Conservation (phyloP, 2,888 invertebrate genomes). For the Zaprionus bogoriensis region DNA sequence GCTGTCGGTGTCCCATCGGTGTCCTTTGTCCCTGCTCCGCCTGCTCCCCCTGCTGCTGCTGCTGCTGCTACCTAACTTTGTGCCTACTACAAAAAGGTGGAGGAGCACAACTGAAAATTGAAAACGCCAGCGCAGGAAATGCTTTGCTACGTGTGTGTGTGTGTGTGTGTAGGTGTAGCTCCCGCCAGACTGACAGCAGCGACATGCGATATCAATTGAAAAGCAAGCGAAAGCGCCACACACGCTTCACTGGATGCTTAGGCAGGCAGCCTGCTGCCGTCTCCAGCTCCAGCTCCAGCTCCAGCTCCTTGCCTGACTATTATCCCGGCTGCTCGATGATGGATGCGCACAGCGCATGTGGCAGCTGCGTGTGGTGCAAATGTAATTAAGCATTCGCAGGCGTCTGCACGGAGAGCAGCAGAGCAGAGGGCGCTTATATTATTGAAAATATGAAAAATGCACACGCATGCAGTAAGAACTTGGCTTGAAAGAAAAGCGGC, state of each 20-base stretch:
- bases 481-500: not conserved
- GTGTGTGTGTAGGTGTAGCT: conserved; percentile 9
- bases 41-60: no score
- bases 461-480: conserved; percentile 49
- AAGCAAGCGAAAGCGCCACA: conserved; percentile 36
- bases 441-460: conserved; percentile 64
- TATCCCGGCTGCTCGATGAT: conserved; percentile 51
- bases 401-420: not conserved
- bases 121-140: conserved; percentile 45
- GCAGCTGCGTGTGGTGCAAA: conserved; percentile 54
- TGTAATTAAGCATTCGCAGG: conserved; percentile 65
- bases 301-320: conserved; percentile 20
- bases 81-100: conserved; percentile 35
- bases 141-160: not conserved
- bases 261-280: conserved; percentile 14
- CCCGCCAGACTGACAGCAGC: no score
- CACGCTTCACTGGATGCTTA: conserved; percentile 41
- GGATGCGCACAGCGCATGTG: conserved; percentile 57
- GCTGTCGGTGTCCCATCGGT: conserved; percentile 25
- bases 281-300: not conserved
- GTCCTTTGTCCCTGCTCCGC: conserved; percentile 7
- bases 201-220: conserved; percentile 64
- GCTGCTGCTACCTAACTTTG: conserved; percentile 30
- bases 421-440: conserved; percentile 30
- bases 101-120: conserved; percentile 50